Conservation (phyloP, 2,888 invertebrate genomes). For the Limenitis camilla region DNA sequence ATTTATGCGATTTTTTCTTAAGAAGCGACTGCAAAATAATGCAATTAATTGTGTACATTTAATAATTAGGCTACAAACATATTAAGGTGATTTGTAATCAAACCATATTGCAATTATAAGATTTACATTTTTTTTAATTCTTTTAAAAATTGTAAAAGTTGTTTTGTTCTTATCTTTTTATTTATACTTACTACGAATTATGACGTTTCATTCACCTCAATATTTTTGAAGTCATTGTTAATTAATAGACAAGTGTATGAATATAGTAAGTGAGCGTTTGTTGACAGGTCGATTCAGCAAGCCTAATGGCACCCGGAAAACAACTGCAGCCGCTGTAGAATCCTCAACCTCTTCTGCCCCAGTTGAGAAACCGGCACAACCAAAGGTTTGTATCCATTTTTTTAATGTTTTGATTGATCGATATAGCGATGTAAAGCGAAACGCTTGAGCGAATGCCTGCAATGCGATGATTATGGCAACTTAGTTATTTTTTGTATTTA, state of each 20-base stretch:
- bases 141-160: too few relatives aligned
- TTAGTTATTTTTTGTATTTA: slow-evolving; percentile 20
- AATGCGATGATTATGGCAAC: slow-evolving; percentile 40
- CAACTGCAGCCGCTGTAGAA: slow-evolving; percentile 53
- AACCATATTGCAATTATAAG: too few relatives aligned
- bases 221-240: not conserved
- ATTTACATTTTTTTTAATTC: too few relatives aligned
- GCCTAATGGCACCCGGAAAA: slow-evolving; percentile 50
- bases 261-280: slow-evolving; percentile 39
- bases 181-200: not conserved
- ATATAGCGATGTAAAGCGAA: slow-evolving; percentile 14
- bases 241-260: not conserved
- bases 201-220: not conserved
- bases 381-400: slow-evolving; percentile 47
- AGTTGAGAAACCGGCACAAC: slow-evolving; percentile 48
- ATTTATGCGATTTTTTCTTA: slow-evolving; percentile 32
- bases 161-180: too few relatives aligned
- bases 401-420: slow-evolving; percentile 22
- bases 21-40: not conserved
- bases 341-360: slow-evolving; percentile 33
- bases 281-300: slow-evolving; percentile 65
- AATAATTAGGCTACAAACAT: slow-evolving; percentile 21
- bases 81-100: not conserved
- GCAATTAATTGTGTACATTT: too few relatives aligned
- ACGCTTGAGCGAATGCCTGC: slow-evolving; percentile 30